These are phyloP conservation scores for Eurypyga helias DNA, from an alignment of 2,113 vertebrate genomes.

Conservation along the genomic window DNA sequence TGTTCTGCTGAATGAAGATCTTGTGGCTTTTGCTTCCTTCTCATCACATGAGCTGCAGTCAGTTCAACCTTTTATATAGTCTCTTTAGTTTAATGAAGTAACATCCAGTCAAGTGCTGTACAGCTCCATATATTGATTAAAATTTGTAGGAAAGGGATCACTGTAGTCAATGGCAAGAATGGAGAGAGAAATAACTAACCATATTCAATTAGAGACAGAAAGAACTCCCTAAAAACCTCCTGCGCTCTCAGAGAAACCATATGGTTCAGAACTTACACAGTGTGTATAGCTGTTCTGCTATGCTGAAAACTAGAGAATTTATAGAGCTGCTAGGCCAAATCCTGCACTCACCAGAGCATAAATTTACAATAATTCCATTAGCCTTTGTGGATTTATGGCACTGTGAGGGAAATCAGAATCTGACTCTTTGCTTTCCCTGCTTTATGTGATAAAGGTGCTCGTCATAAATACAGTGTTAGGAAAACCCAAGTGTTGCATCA, in stretches of 20 bases:
- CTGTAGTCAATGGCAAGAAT: not conserved
- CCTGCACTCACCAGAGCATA: not conserved
- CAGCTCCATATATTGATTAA: not conserved
- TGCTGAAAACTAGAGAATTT: not conserved
- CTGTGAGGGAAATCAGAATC: not conserved
- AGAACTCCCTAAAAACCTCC: not conserved
- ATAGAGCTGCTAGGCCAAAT: constrained; percentile 16
- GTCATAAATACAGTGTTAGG: not conserved
- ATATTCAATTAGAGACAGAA: not conserved
- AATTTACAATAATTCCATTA: constrained; percentile 28
- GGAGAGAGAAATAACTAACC: not conserved
- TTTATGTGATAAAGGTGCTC: not conserved
- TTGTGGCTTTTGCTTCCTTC: not conserved
- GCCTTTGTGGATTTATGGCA: not conserved
- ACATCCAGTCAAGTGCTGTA: not conserved
- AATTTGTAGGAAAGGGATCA: not conserved
- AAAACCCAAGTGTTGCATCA: not conserved
- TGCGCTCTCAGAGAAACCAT: not conserved
- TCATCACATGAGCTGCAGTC: not conserved
- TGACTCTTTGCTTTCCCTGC: not conserved
- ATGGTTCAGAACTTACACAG: not conserved
- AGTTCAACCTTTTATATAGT: not conserved
- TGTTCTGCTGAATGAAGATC: not conserved
- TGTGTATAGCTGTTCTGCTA: not conserved
- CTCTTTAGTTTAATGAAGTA: not conserved